These are phyloP conservation scores for Ormyrus nitidulus DNA, from an alignment of 2,888 invertebrate genomes.

Conservation along the genomic window DNA sequence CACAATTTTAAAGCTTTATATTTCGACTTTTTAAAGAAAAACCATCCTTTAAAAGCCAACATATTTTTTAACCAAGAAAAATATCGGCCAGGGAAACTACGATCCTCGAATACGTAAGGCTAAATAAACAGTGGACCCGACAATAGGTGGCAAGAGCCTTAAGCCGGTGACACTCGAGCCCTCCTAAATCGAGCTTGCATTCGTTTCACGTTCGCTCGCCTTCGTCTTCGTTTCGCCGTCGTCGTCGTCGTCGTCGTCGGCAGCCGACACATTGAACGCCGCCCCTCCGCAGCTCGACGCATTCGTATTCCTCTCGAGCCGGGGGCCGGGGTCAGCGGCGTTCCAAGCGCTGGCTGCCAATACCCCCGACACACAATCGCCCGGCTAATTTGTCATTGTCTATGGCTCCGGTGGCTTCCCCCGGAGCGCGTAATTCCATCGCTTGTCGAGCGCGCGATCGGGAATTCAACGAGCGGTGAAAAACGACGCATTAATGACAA, in stretches of 20 bases:
- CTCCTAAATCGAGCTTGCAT: neutral
- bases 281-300: neutral
- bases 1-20: too few relatives aligned
- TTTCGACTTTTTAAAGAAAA: too few relatives aligned
- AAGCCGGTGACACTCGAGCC: too few relatives aligned
- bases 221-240: slow-evolving; percentile 11
- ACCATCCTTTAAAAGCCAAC: too few relatives aligned
- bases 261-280: neutral
- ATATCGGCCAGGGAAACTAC: too few relatives aligned
- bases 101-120: too few relatives aligned
- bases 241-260: neutral
- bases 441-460: slow-evolving; percentile 37
- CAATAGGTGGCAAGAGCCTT: too few relatives aligned
- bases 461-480: slow-evolving; percentile 53
- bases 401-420: neutral
- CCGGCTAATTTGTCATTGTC: slow-evolving; percentile 57
- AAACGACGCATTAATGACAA: slow-evolving; percentile 55
- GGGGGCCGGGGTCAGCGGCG: neutral
- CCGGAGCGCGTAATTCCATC: slow-evolving; percentile 42
- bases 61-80: too few relatives aligned
- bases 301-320: slow-evolving; percentile 37
- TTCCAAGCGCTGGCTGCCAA: slow-evolving; percentile 20
- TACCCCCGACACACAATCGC: slow-evolving; percentile 34
- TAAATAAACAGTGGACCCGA: too few relatives aligned
- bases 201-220: slow-evolving; percentile 39